These are phyloP conservation scores for Mythimna vitellina DNA, from an alignment of 2,888 invertebrate genomes.

Conservation along the genomic window DNA sequence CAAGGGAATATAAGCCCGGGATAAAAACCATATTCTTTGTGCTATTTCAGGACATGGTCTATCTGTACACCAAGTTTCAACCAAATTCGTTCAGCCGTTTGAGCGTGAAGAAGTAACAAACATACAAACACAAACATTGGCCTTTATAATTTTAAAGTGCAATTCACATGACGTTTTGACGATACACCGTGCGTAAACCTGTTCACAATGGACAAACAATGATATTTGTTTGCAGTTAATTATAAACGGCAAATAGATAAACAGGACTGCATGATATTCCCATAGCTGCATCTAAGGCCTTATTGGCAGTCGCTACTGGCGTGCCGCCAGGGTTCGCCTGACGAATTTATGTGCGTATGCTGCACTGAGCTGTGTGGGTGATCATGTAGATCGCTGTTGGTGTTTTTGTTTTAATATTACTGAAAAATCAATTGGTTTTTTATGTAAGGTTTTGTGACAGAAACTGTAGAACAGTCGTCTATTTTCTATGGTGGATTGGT, in stretches of 20 bases:
- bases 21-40: too few species aligned
- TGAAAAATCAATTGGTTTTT: background rate
- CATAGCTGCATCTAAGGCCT: conserved; percentile 55
- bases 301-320: conserved; percentile 77
- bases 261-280: conserved; percentile 47
- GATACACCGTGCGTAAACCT: background rate
- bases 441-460: too few species aligned
- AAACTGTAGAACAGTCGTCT: too few species aligned
- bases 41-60: too few species aligned
- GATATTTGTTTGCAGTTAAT: conserved; percentile 51
- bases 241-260: conserved; percentile 55
- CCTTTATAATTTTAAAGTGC: too few species aligned
- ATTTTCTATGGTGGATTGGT: too few species aligned
- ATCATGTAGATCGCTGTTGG: conserved; percentile 27
- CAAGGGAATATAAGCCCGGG: too few species aligned
- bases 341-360: conserved; percentile 80
- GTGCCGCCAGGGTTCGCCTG: conserved; percentile 75
- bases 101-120: too few species aligned
- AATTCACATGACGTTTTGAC: background rate
- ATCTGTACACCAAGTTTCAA: too few species aligned
- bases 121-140: too few species aligned
- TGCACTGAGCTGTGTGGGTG: conserved; percentile 10
- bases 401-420: conserved; percentile 15
- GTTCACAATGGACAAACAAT: background rate
- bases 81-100: too few species aligned